Percentiles rank a stretch among this genome's conserved stretches.
Conservation (phyloP, 2,888 invertebrate genomes). For the Philonicus albiceps region DNA sequence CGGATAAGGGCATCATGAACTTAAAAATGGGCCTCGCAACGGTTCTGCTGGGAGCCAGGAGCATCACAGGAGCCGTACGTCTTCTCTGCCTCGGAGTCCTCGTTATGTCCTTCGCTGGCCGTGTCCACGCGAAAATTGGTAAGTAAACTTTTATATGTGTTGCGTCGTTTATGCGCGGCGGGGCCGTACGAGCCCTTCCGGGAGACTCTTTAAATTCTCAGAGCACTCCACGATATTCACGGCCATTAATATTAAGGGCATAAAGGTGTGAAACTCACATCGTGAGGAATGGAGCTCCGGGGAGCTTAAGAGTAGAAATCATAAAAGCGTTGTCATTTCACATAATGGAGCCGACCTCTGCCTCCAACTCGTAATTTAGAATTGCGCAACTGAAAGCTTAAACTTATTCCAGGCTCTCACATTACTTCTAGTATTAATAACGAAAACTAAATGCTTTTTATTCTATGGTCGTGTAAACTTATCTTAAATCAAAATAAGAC, state of each 20-base stretch:
- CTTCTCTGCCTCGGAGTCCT: slow-evolving; percentile 39
- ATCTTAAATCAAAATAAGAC: background rate
- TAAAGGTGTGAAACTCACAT: background rate
- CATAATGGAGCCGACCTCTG: background rate
- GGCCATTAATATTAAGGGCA: background rate
- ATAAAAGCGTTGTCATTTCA: background rate
- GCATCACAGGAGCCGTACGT: background rate
- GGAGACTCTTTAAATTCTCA: background rate
- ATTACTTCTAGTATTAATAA: background rate
- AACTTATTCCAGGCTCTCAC: background rate
- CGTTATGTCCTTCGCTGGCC: slow-evolving; percentile 29
- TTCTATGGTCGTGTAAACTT: background rate
- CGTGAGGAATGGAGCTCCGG: background rate
- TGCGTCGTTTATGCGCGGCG: background rate
- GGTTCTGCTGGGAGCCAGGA: background rate
- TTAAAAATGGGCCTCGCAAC: slow-evolving; percentile 14
- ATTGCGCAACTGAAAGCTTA: background rate
- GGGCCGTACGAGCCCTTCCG: background rate
- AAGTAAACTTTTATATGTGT: slow-evolving; percentile 15
- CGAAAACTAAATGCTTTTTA: background rate
- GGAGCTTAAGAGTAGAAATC: background rate
- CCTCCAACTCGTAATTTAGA: background rate
- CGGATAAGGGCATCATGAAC: slow-evolving; percentile 35
- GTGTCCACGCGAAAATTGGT: slow-evolving; percentile 45
- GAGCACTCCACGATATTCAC: background rate